Evolutionary conservation across 2,888 invertebrate species (phyloP), one percentile per base, ranked within the genome.

Genomic region (Bugula neritina): DNA sequence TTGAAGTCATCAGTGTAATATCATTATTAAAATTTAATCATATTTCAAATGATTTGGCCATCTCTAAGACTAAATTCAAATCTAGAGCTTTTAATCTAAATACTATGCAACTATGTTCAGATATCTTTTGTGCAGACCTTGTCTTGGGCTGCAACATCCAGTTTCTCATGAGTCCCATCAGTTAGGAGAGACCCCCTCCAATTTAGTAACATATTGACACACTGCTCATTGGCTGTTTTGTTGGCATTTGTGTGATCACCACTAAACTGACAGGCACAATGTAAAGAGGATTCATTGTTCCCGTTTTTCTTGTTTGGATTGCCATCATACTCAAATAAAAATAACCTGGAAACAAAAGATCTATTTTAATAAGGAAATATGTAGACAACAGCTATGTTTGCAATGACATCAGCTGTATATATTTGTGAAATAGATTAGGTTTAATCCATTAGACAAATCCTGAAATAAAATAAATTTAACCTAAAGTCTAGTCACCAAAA

Each of bases 301-400:
- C 85, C 87, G 80, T 90, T 90, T 74, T 87, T 87, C 82, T 89
- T 89, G 82, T 90, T 90, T 27, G 90, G 89, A 81, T 90, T 89
- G 10, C 89, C 90, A 43, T 87, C 87, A 72, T 88, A 83, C 74
- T 89, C 89, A 78, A 86, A 87, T 34, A 90, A 83, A 80, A 90
- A 89, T 73, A 89, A 88, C 77, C 89, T 87, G 75, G 3, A 23
- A 43, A 43, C 43, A 43, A 17, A 43, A 43, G 17, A 43, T 17
- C 43, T 43, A 17, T 5, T 10, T 43, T 43, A 43, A 17, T 43
- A 43, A 43, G 43, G 43, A 10, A 43, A 43, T 43, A 43, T 17
- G 10, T 43, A 43, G 43, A 17, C 17, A 43, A 10, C 17, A 43
- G 43, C 43, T 17, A 43, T n/a, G n/a, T n/a, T n/a, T n/a, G n/a